These are phyloP conservation scores for Cyclargus thomasi DNA, from an alignment of 1,140 invertebrate species.

Conservation along the genomic window DNA sequence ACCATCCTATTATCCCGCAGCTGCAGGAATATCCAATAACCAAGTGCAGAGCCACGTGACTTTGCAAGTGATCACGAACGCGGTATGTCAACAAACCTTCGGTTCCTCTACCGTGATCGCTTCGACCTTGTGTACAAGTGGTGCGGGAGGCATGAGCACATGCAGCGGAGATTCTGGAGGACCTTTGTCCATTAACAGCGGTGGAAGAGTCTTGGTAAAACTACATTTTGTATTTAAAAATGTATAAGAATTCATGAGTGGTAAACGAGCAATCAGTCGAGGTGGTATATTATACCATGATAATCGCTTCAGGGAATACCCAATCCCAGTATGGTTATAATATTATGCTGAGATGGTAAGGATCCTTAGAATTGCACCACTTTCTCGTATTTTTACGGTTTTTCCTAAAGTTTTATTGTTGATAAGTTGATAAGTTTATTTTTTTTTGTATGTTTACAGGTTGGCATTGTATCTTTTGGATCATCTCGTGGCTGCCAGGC, in stretches of 20 bases:
- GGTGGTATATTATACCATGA: too few species aligned
- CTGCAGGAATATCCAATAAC: slow-evolving; percentile 15
- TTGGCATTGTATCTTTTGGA: slow-evolving; percentile 75
- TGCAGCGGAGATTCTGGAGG: slow-evolving; percentile 36
- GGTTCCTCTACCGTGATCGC: slow-evolving; percentile 18
- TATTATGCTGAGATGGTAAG: too few species aligned
- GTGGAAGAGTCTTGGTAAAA: slow-evolving; percentile 21
- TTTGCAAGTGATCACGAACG: slow-evolving; percentile 30
- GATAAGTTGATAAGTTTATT: slow-evolving; percentile 22
- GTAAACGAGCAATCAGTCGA: too few species aligned
- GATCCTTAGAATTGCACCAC: too few species aligned
- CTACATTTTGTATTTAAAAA: background rate
- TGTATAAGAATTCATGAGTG: too few species aligned
- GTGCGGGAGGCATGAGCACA: slow-evolving; percentile 21
- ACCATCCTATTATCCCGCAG: slow-evolving; percentile 14
- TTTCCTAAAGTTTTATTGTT: too few species aligned
- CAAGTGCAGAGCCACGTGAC: slow-evolving; percentile 27
- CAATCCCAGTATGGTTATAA: too few species aligned
- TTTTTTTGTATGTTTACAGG: slow-evolving; percentile 33
- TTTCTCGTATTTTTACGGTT: too few species aligned
- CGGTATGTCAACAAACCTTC: slow-evolving; percentile 24
- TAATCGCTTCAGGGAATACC: too few species aligned
- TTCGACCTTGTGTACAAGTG: slow-evolving; percentile 28
- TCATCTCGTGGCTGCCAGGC: slow-evolving; percentile 25
- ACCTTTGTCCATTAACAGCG: slow-evolving; percentile 23